Percentiles rank a stretch among this genome's conserved stretches.
phyloP scores from a whole-genome alignment of 1,140 invertebrate genomes.

The Atta colombica region DNA sequence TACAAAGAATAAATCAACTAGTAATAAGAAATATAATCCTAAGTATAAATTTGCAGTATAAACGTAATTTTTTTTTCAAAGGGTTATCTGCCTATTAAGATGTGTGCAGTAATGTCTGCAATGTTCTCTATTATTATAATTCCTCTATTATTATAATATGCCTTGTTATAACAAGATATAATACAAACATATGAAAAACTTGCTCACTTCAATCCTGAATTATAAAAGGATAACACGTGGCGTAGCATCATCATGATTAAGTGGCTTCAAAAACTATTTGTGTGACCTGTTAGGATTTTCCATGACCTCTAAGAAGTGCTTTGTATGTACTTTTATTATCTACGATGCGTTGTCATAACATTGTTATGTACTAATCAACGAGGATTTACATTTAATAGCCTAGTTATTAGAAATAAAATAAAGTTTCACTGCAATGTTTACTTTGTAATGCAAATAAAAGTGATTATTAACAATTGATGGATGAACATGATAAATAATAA shows the following conservation, averaged over 20 bases:
- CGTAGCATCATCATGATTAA: neutral
- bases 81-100: neutral
- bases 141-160: constrained; percentile 13
- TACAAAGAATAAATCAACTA: neutral
- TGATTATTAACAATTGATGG: constrained; percentile 20
- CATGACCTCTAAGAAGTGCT: neutral
- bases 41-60: neutral
- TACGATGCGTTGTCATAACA: neutral
- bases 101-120: neutral
- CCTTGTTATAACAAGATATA: neutral
- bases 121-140: neutral
- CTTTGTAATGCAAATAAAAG: constrained; percentile 21
- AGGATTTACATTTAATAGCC: constrained; percentile 15
- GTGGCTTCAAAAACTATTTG: neutral
- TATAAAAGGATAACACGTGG: neutral
- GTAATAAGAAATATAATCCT: constrained; percentile 11
- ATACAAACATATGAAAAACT: neutral
- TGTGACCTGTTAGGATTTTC: neutral
- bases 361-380: neutral
- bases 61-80: constrained; percentile 14
- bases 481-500: constrained; percentile 28
- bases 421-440: constrained; percentile 7
- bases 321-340: constrained; percentile 10
- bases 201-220: neutral
- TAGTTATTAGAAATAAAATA: constrained; percentile 2